Evolutionary conservation across 53 echinoderm and acorn worm species (phyloP).

Genomic region (Henricia sp.): DNA sequence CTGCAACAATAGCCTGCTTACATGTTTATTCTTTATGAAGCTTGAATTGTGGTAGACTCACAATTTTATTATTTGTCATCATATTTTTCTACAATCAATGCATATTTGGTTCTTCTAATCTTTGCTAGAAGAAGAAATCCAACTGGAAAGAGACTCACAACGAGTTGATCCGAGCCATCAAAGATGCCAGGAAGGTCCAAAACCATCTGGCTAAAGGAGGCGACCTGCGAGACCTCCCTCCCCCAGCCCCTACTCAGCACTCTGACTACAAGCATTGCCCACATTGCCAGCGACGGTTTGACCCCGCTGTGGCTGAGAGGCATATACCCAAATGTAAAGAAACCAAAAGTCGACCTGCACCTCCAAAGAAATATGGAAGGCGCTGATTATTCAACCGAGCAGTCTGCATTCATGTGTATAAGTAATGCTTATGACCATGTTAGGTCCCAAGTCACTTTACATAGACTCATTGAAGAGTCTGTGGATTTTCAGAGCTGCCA

Average conservation of each 20-base stretch:
- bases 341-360: slow-evolving; percentile 77
- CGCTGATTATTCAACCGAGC: background rate
- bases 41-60: too few species aligned
- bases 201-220: slow-evolving; percentile 85
- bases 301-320: slow-evolving; percentile 77
- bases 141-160: slow-evolving; percentile 87
- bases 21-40: too few species aligned
- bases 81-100: background rate
- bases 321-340: slow-evolving; percentile 88
- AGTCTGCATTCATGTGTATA: too few species aligned
- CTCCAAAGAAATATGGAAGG: slow-evolving; percentile 59
- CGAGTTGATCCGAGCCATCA: slow-evolving; percentile 73
- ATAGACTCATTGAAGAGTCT: too few species aligned
- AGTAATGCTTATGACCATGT: too few species aligned
- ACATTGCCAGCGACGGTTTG: slow-evolving; percentile 85
- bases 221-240: slow-evolving; percentile 84
- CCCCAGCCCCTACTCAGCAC: slow-evolving; percentile 78
- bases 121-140: slow-evolving; percentile 65
- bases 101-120: background rate
- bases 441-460: too few species aligned
- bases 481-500: too few species aligned
- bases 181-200: slow-evolving; percentile 78
- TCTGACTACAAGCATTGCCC: slow-evolving; percentile 91
- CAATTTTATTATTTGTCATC: too few species aligned
- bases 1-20: too few species aligned